These are phyloP conservation scores for Lithosia quadra DNA, from an alignment of 2,888 invertebrate genomes.

Conservation along the genomic window DNA sequence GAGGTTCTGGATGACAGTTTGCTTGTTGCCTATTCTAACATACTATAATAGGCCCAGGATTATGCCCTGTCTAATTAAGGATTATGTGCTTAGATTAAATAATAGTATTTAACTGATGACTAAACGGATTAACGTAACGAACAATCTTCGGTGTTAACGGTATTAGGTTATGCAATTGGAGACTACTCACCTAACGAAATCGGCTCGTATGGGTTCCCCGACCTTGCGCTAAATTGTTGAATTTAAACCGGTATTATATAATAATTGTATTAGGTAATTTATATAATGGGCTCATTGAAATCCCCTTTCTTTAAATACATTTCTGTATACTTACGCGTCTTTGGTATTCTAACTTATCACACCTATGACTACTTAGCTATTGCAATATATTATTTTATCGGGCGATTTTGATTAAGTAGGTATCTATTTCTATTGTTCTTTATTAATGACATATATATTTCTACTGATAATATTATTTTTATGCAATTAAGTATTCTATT, in stretches of 20 bases:
- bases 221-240: not conserved
- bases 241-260: not conserved
- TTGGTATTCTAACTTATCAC: not conserved
- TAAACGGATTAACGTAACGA: not conserved
- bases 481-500: not conserved
- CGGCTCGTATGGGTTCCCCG: not conserved
- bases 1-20: not conserved
- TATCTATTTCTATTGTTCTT: conserved; percentile 1
- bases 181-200: not conserved
- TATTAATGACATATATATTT: not conserved
- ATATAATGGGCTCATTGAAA: not conserved
- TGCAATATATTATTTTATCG: not conserved
- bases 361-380: not conserved
- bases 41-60: conserved; percentile 21
- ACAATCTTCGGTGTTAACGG: not conserved
- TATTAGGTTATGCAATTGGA: not conserved
- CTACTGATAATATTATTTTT: not conserved
- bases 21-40: not conserved
- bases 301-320: not conserved
- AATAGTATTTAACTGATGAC: not conserved
- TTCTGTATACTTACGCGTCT: too few species aligned
- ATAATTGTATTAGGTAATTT: not conserved
- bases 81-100: not conserved
- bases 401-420: not conserved
- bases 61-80: conserved; percentile 16